Evolutionary conservation across 2,797 vertebrate genomes (phyloP).

Genomic region (Cynodonichthys magdalenae): DNA sequence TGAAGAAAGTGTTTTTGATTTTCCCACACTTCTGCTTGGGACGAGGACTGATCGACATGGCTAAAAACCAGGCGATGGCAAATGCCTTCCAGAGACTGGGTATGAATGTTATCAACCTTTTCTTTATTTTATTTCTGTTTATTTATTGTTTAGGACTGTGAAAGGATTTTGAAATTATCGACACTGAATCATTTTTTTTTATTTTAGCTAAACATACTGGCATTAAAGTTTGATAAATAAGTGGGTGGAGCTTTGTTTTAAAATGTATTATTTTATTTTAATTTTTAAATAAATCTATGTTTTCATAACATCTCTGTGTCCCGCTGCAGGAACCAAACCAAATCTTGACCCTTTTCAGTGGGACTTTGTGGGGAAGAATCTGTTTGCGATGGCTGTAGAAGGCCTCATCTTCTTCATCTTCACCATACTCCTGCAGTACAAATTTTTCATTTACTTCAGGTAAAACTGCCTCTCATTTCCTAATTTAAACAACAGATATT

Average conservation of each 20-base stretch:
- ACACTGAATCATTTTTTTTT: too few relatives aligned
- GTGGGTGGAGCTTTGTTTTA: too few relatives aligned
- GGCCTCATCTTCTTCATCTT: constrained; percentile 89
- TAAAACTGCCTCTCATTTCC: constrained; percentile 35
- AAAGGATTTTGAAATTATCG: too few relatives aligned
- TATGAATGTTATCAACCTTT: constrained; percentile 47
- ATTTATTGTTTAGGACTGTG: too few relatives aligned
- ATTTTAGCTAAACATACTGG: too few relatives aligned
- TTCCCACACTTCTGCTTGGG: constrained; percentile 96
- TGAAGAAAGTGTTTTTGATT: constrained; percentile 92
- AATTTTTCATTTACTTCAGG: constrained; percentile 80
- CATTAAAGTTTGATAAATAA: too few relatives aligned
- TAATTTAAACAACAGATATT: neutral
- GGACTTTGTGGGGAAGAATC: constrained; percentile 91
- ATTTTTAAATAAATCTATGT: neutral
- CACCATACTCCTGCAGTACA: constrained; percentile 89
- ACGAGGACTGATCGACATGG: constrained; percentile 93
- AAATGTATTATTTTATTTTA: too few relatives aligned
- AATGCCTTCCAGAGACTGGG: constrained; percentile 89
- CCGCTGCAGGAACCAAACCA: constrained; percentile 78
- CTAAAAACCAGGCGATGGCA: constrained; percentile 90
- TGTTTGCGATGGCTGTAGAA: constrained; percentile 88
- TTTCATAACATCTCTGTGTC: neutral
- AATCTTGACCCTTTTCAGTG: constrained; percentile 86
- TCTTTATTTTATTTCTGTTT: neutral